Evolutionary conservation across 2,797 vertebrate genomes (phyloP), one percentile per base, ranked within the genome.

Genomic region (Parauchenoglanis punctatus): DNA sequence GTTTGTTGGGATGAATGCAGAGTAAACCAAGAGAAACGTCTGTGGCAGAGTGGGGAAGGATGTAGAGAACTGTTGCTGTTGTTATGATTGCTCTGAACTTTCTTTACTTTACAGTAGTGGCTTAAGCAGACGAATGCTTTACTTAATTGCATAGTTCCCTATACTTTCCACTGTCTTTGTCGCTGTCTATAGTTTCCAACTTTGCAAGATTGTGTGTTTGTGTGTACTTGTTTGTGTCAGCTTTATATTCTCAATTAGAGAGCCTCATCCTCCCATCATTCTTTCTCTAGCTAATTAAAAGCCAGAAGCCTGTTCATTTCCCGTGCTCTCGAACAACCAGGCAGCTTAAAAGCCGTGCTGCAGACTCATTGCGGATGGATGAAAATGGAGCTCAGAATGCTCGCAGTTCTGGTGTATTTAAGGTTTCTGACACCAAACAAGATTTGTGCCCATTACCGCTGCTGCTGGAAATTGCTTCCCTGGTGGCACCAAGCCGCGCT

Each of bases 1-100:
- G n/a, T 87, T 90, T 91, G 82, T 92, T 90, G 90, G 89, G 77
- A 88, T 91, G 85, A 87, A 87, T 93, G 89, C 76, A 86, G 87
- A 80, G 54, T 84, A 92, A 90, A 92, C 90, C 63, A 70, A 88
- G 87, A 86, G 85, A 88, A 73, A 65, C 2, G 31, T 75, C 31
- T 88, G 84, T 63, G 11, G 25, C 13, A 20, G 44, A 44, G 52
- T 67, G 28, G 15, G 67, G 28, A 52, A 83, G 72, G 40, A 83
- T 20, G 20, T 31, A 23, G 44, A 11, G 15, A 81, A 72, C 1
- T 11, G 10, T 35, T 77, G 59, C 17, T 49, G 28, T 15, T 17
- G 67, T 31, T 59, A 59, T 86, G 59, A 59, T 68, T 44, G n/a
- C 75, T 88, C 40, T 54, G 7, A 70, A 67, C 17, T 52, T 40